Percentiles rank a stretch among this genome's conserved stretches.
These are phyloP conservation scores for Circaetus gallicus DNA, from an alignment of 2,113 vertebrate genomes.

Conservation along the genomic window DNA sequence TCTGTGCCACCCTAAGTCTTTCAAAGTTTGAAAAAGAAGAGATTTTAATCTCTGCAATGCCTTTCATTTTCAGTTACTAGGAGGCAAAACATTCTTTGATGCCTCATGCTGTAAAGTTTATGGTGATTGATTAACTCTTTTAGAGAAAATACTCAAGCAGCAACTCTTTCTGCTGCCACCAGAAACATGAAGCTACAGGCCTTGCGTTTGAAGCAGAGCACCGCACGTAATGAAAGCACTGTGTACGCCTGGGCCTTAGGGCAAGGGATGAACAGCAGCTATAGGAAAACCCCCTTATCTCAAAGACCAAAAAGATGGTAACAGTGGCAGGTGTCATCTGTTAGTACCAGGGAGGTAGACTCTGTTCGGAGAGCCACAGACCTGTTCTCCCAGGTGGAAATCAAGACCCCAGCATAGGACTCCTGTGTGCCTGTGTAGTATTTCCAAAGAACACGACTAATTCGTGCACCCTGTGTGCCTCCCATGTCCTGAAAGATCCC, in stretches of 20 bases:
- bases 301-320: not conserved
- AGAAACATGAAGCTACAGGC: not conserved
- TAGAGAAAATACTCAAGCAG: not conserved
- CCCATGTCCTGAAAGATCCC: not conserved
- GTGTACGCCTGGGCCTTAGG: not conserved
- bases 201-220: not conserved
- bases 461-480: not conserved
- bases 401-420: not conserved
- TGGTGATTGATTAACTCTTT: not conserved
- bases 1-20: not conserved
- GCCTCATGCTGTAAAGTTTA: not conserved
- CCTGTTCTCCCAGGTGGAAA: not conserved
- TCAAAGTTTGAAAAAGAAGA: not conserved
- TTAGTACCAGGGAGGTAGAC: not conserved
- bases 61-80: not conserved
- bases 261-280: not conserved
- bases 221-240: accelerated
- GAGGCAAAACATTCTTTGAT: not conserved
- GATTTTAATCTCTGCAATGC: not conserved
- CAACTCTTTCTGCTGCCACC: not conserved
- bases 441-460: not conserved
- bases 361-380: accelerated
- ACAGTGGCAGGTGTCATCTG: accelerated
- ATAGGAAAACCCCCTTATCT: not conserved
- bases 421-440: not conserved